Percentiles rank a stretch among this genome's conserved stretches.
phyloP scores from a whole-genome alignment of 2,888 invertebrate genomes.

The Vanessa cardui region DNA sequence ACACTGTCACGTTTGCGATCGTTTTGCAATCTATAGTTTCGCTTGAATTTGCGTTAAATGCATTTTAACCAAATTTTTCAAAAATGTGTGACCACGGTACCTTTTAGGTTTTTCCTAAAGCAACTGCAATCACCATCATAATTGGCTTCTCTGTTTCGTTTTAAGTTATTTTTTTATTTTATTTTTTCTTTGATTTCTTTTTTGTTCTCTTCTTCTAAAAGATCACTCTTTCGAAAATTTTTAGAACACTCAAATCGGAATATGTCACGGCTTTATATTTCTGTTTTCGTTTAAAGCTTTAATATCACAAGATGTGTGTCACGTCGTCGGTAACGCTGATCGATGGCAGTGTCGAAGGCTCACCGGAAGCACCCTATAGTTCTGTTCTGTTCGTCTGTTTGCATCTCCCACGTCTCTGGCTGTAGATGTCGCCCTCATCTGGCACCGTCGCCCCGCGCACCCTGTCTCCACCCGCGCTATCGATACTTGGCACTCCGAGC shows the following conservation, averaged over 20 bases:
- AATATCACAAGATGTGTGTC: not conserved
- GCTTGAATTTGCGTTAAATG: conserved; percentile 20
- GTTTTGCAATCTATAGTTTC: conserved; percentile 10
- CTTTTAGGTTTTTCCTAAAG: conserved; percentile 4
- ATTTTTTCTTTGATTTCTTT: conserved; percentile 7
- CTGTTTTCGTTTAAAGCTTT: not conserved
- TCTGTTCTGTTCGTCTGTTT: too few relatives aligned
- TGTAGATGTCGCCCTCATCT: conserved; percentile 51
- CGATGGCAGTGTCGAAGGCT: conserved; percentile 56
- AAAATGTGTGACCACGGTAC: not conserved
- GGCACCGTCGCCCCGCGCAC: conserved; percentile 58
- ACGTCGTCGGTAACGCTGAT: not conserved
- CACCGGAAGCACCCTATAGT: conserved; percentile 52
- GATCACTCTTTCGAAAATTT: not conserved
- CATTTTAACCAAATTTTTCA: conserved; percentile 1
- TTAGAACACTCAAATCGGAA: not conserved
- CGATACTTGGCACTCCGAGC: conserved; percentile 43
- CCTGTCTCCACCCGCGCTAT: conserved; percentile 40
- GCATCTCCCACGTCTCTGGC: conserved; percentile 23
- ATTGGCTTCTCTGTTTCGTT: conserved; percentile 11
- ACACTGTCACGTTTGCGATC: conserved; percentile 36
- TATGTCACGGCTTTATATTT: not conserved
- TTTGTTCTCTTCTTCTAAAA: conserved; percentile 5
- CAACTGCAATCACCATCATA: not conserved
- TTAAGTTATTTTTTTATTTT: conserved; percentile 13